Evolutionary conservation across 2,113 vertebrate species (phyloP).

Genomic region (Coturnix japonica): DNA sequence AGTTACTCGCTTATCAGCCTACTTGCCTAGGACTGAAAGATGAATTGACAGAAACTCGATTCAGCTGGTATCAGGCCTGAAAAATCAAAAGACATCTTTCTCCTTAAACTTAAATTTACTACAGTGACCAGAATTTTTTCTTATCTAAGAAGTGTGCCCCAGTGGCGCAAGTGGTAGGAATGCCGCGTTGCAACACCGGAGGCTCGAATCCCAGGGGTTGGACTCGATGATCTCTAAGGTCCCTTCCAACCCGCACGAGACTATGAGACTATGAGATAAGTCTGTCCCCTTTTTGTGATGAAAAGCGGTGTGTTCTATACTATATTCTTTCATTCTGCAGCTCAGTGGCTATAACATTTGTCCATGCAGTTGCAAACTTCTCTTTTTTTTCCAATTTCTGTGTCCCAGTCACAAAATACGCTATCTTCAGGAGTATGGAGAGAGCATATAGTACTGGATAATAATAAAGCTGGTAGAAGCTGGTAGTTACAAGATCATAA

Average conservation of each 20-base stretch:
- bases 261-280: no score
- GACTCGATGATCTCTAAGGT: no score
- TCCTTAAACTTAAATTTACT: background rate
- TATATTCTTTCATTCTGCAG: background rate
- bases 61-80: background rate
- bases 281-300: background rate
- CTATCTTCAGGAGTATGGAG: background rate
- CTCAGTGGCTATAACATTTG: background rate
- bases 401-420: background rate
- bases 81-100: background rate
- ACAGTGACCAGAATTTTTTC: background rate
- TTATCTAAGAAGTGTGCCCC: background rate
- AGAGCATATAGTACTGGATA: background rate
- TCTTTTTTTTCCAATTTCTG: background rate
- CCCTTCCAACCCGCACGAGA: no score
- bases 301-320: background rate
- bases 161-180: no score
- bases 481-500: background rate
- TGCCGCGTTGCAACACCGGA: no score
- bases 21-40: background rate
- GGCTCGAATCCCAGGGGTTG: no score
- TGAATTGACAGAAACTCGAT: background rate
- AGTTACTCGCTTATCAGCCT: background rate
- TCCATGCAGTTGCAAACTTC: background rate
- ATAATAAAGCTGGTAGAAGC: background rate